Evolutionary conservation across 2,797 vertebrate species (phyloP), one percentile per base, ranked within the genome.

Genomic region (Falco rusticolus): DNA sequence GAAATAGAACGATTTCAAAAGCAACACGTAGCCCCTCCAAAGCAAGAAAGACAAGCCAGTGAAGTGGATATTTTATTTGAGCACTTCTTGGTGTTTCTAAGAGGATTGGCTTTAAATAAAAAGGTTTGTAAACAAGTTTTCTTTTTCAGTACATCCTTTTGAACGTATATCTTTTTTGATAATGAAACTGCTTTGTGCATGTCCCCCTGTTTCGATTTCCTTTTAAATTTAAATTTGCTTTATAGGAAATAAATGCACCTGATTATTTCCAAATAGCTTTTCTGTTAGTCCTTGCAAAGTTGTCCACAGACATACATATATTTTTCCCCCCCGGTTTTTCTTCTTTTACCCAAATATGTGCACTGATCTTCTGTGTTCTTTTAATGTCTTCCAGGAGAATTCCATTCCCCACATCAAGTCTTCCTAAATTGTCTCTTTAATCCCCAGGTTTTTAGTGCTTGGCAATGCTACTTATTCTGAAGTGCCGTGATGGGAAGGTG

Each of bases 401-500:
- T 97, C 93, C 94, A 92, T 96, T 97, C 85, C 88, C 70, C 59
- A 78, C 87, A 96, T 94, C 95, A 95, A 95, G 94, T 91, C 95
- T 75, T 94, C 93, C 94, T 96, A 97, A 96, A 97, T 93, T 94
- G 94, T 97, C 91, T 91, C 94, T 97, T 97, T 97, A 97, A 97
- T 97, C 95, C 94, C 91, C 87, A 90, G 95, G 86, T 96, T 97
- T 94, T 96, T 59, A 96, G 84, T 84, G 92, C 89, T 95, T 95
- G 97, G 96, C 93, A 89, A 96, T 96, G 95, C 93, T 95, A 68
- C 92, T 96, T 91, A 91, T 96, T 97, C 95, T 97, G 94, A 97
- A 97, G 97, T 91, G 96, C 94, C 2, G 11, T 84, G 94, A 90
- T 95, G 91, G 89, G 95, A 94, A 96, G 96, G 96, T 97, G 94